Conservation (phyloP, 2,113 vertebrate species). For the Lophura nycthemera region DNA sequence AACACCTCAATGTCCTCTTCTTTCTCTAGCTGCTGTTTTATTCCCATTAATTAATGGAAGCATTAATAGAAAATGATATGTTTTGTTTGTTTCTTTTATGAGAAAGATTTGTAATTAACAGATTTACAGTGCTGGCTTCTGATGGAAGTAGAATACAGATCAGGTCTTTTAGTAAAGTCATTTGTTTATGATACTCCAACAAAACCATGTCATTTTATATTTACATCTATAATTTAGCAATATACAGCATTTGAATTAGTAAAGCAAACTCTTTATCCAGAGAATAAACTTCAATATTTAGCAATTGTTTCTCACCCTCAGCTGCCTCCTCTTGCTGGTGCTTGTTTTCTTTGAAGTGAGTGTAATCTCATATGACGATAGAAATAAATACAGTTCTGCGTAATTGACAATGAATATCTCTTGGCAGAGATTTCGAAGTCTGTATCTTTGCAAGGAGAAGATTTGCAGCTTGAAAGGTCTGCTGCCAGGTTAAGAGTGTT, state of each 20-base stretch:
- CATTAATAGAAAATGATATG: not conserved
- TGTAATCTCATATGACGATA: not conserved
- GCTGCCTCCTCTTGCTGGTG: not conserved
- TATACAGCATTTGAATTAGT: not conserved
- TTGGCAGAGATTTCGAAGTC: not conserved
- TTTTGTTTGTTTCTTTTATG: conserved; percentile 6
- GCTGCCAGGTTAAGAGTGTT: not conserved
- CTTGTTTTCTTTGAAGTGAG: not conserved
- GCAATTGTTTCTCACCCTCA: not conserved
- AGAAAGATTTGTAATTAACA: conserved; percentile 28
- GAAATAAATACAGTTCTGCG: not conserved
- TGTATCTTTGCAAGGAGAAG: not conserved
- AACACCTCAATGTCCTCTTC: not conserved
- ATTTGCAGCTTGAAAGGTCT: not conserved
- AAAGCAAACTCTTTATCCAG: not conserved
- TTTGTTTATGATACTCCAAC: not conserved
- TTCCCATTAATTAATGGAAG: not conserved
- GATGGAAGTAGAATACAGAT: not conserved
- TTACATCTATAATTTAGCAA: not conserved
- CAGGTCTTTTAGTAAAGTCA: not conserved
- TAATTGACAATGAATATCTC: not conserved
- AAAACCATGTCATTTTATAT: not conserved
- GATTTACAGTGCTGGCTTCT: not conserved
- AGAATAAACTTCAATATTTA: not conserved
- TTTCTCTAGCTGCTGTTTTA: not conserved